Conservation (phyloP, 2,888 invertebrate species). For the Cheilosia vulpina region DNA sequence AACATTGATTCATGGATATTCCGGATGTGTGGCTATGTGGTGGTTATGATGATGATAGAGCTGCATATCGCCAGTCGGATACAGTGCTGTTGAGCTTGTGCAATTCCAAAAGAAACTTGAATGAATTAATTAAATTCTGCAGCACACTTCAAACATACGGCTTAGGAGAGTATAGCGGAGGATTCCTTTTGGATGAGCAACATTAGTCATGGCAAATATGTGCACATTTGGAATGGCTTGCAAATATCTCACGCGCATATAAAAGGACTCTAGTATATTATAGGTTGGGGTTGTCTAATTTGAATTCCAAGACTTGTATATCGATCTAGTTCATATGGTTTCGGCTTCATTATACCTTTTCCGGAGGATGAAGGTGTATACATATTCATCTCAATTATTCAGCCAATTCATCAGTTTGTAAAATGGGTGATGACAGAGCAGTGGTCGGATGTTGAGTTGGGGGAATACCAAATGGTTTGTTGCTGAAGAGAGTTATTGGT, state of each 20-base stretch:
- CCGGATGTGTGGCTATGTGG: background rate
- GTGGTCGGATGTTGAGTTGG: background rate
- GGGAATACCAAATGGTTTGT: too few species aligned
- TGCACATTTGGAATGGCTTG: constrained; percentile 35
- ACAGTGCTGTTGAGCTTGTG: background rate
- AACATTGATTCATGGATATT: constrained; percentile 48
- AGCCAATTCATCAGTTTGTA: constrained; percentile 9
- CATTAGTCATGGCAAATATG: constrained; percentile 41
- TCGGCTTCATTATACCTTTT: constrained; percentile 5
- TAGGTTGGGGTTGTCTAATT: background rate
- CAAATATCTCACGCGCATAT: constrained; percentile 32
- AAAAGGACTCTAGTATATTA: background rate
- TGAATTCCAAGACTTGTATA: background rate
- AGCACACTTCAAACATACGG: constrained; percentile 37
- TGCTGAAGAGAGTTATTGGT: too few species aligned
- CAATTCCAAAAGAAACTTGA: constrained; percentile 37
- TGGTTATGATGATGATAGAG: background rate
- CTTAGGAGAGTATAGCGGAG: background rate
- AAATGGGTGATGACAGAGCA: background rate
- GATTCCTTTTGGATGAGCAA: background rate
- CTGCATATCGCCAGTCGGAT: background rate
- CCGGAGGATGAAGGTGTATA: background rate
- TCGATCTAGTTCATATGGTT: constrained; percentile 33
- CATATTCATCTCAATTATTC: constrained; percentile 19
- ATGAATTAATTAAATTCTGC: constrained; percentile 61